Percentiles rank a stretch among this genome's conserved stretches.
Conservation (phyloP, 1,140 invertebrate species). For the Drosophila varians region DNA sequence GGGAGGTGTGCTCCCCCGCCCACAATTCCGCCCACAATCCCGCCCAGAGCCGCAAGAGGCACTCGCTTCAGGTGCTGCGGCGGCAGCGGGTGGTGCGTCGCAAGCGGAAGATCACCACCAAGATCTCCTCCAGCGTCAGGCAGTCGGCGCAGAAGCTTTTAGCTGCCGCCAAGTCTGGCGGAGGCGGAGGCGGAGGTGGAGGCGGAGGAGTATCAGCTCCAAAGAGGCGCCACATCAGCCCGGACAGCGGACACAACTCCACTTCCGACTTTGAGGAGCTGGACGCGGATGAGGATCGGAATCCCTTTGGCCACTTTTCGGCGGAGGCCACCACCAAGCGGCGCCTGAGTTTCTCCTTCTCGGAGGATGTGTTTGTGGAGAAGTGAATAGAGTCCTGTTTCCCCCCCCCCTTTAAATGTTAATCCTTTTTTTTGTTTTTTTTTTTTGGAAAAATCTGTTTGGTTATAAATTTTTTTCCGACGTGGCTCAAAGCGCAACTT, state of each 20-base stretch:
- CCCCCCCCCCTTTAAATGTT: background rate
- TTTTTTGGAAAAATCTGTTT: background rate
- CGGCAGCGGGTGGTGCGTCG: constrained; percentile 74
- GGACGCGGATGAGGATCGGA: constrained; percentile 42
- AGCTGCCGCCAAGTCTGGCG: constrained; percentile 48
- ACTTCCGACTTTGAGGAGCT: constrained; percentile 50
- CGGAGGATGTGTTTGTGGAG: constrained; percentile 56
- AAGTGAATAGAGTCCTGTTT: constrained; percentile 9
- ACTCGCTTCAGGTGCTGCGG: constrained; percentile 45
- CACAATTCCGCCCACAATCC: background rate
- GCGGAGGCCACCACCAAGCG: constrained; percentile 63
- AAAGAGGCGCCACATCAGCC: constrained; percentile 69
- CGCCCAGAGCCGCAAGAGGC: constrained; percentile 24
- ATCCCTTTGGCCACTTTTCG: background rate
- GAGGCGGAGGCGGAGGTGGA: constrained; percentile 37
- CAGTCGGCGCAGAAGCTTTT: constrained; percentile 68
- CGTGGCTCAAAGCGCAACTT: constrained; percentile 44
- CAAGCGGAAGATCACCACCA: constrained; percentile 67
- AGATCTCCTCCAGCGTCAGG: constrained; percentile 64
- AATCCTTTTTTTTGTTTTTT: background rate
- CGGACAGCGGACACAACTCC: constrained; percentile 79
- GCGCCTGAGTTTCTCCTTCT: constrained; percentile 70
- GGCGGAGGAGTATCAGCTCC: constrained; percentile 39
- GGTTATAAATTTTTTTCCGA: constrained; percentile 29
- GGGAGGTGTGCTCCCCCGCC: constrained; percentile 64